Conservation (phyloP, 2,888 invertebrate species). For the Pinctada fucata region DNA sequence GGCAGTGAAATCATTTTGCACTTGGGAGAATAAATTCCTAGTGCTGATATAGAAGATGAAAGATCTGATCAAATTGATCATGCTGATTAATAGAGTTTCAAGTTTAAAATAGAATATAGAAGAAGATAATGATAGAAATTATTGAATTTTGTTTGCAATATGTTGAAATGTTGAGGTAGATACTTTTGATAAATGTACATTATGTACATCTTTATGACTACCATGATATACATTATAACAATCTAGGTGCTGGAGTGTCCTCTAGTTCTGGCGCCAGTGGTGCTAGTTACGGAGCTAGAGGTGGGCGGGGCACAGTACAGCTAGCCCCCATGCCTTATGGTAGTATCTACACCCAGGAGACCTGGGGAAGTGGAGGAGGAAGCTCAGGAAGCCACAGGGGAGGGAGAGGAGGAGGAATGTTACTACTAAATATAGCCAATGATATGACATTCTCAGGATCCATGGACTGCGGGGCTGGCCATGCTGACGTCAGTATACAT, state of each 20-base stretch:
- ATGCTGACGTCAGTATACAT: slow-evolving; percentile 43
- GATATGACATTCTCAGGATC: slow-evolving; percentile 39
- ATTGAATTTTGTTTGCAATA: too few species aligned
- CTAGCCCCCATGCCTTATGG: slow-evolving; percentile 51
- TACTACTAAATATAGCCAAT: slow-evolving; percentile 40
- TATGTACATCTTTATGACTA: too few species aligned
- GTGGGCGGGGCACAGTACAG: slow-evolving; percentile 49
- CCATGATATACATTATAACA: too few species aligned
- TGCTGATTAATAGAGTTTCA: too few species aligned
- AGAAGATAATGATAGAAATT: too few species aligned
- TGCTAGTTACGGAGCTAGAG: slow-evolving; percentile 59
- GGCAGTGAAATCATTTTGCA: too few species aligned
- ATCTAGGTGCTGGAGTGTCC: slow-evolving; percentile 46
- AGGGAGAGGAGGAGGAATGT: slow-evolving; percentile 60
- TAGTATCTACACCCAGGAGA: slow-evolving; percentile 49
- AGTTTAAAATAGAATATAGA: too few species aligned
- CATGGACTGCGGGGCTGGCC: slow-evolving; percentile 45
- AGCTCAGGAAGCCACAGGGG: slow-evolving; percentile 41
- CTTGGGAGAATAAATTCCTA: too few species aligned
- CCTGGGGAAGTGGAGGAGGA: slow-evolving; percentile 65
- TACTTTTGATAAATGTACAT: too few species aligned
- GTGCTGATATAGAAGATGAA: too few species aligned
- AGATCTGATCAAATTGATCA: too few species aligned
- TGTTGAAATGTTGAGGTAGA: too few species aligned
- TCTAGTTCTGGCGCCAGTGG: slow-evolving; percentile 51